phyloP scores from a whole-genome alignment of 2,888 invertebrate genomes.

The Vandiemenella viatica region DNA sequence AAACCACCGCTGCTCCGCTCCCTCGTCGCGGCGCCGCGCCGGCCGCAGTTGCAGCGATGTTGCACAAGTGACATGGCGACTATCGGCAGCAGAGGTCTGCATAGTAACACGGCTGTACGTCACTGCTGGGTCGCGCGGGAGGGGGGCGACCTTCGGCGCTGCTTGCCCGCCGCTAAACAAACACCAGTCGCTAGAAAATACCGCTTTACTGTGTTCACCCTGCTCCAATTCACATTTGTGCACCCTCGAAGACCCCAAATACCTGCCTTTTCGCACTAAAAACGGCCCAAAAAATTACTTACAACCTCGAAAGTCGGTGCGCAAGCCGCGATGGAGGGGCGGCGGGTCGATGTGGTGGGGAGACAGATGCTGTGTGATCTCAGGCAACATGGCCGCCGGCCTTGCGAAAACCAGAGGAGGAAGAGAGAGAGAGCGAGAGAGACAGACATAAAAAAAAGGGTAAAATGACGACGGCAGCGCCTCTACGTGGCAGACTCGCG shows the following conservation, averaged over 20 bases:
- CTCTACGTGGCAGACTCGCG: not conserved
- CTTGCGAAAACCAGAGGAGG: not conserved
- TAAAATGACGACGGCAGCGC: not conserved
- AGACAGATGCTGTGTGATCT: not conserved
- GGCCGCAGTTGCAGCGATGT: not conserved
- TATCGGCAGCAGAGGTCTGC: not conserved
- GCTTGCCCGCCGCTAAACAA: not conserved
- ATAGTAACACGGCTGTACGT: not conserved
- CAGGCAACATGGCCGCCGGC: not conserved
- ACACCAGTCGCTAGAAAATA: not conserved
- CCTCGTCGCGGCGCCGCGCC: no score
- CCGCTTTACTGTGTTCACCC: not conserved
- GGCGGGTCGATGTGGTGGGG: not conserved
- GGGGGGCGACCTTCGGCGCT: not conserved
- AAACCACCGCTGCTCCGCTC: no score
- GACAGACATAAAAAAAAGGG: no score
- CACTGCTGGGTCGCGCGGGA: not conserved
- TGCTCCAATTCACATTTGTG: not conserved
- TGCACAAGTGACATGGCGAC: not conserved
- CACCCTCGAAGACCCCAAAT: not conserved
- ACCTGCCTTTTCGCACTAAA: not conserved
- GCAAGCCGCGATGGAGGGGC: not conserved
- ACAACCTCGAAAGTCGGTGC: not conserved
- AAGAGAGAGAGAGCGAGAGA: no score
- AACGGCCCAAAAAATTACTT: not conserved